Percentiles rank a stretch among this genome's conserved stretches.
Conservation (phyloP, 1,140 invertebrate species). For the Drosophila yakuba region DNA sequence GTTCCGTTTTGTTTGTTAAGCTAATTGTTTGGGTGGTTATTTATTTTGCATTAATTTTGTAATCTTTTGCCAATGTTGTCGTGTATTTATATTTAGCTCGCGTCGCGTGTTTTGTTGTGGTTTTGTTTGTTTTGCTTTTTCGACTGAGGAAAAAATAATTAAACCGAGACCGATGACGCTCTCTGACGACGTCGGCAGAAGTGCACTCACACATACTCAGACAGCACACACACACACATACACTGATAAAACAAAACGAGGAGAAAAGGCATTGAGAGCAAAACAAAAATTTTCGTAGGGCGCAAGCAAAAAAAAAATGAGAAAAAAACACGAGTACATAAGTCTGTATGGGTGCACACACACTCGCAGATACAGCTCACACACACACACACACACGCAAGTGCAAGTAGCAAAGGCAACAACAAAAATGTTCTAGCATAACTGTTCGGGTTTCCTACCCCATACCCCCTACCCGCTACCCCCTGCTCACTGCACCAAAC, state of each 20-base stretch:
- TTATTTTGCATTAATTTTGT: not conserved
- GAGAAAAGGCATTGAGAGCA: slow-evolving; percentile 13
- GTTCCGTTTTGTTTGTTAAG: not conserved
- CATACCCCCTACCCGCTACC: too few relatives aligned
- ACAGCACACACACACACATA: not conserved
- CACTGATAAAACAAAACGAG: slow-evolving; percentile 7
- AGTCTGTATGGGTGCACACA: slow-evolving; percentile 3
- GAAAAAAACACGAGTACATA: slow-evolving; percentile 5
- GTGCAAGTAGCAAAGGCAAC: slow-evolving; percentile 32
- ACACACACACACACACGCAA: slow-evolving; percentile 4
- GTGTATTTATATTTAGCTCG: slow-evolving; percentile 16
- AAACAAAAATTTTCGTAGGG: slow-evolving; percentile 7
- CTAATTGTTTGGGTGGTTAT: not conserved
- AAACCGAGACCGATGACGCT: slow-evolving; percentile 13
- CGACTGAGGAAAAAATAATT: slow-evolving; percentile 48
- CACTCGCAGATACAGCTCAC: slow-evolving; percentile 1
- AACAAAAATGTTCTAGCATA: slow-evolving; percentile 24
- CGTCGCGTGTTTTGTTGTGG: slow-evolving; percentile 48
- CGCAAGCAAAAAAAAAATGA: not conserved
- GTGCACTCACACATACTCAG: slow-evolving; percentile 24
- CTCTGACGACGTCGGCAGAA: slow-evolving; percentile 20
- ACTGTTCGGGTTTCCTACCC: slow-evolving; percentile 17
- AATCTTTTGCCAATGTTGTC: slow-evolving; percentile 2
- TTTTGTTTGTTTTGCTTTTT: slow-evolving; percentile 61
- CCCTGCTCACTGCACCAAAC: too few relatives aligned